A percentile compares a stretch with the other conserved stretches of the same genome.
Evolutionary conservation across 1,140 invertebrate genomes (phyloP).

Genomic region (Latrodectus geometricus): DNA sequence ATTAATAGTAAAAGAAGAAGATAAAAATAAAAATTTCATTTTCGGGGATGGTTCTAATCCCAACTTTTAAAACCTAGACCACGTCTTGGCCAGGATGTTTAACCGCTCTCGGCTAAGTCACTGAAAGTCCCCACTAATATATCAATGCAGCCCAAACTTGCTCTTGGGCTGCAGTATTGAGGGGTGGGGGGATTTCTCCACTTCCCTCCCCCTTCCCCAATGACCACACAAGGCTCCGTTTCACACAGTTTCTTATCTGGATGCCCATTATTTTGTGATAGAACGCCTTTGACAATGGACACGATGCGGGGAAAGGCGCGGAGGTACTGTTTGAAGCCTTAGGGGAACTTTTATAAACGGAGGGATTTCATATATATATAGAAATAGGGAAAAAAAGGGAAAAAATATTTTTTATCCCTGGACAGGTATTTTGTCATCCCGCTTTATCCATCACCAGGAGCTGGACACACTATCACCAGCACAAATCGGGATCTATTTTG

Average conservation of each 20-base stretch:
- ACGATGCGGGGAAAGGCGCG: not conserved
- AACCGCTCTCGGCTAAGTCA: slow-evolving; percentile 25
- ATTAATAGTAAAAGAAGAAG: not conserved
- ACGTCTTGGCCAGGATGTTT: slow-evolving; percentile 9
- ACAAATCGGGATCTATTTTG: slow-evolving; percentile 50
- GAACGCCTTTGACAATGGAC: slow-evolving; percentile 45
- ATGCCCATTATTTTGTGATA: slow-evolving; percentile 60
- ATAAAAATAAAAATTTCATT: slow-evolving; percentile 27
- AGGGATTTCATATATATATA: slow-evolving; percentile 19
- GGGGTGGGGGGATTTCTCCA: not conserved
- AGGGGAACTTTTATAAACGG: slow-evolving; percentile 47
- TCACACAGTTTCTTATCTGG: slow-evolving; percentile 56
- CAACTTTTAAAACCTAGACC: slow-evolving; percentile 35
- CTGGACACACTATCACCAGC: slow-evolving; percentile 45
- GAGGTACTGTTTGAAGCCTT: slow-evolving; percentile 44
- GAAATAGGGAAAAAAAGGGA: slow-evolving; percentile 35
- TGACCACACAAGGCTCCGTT: slow-evolving; percentile 53
- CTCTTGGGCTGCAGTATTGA: slow-evolving; percentile 5
- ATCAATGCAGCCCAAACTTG: slow-evolving; percentile 40
- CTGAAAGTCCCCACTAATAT: slow-evolving; percentile 9
- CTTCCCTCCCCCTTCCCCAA: slow-evolving; percentile 7
- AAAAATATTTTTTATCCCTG: slow-evolving; percentile 44
- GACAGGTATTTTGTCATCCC: slow-evolving; percentile 61
- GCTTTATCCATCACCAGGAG: slow-evolving; percentile 48
- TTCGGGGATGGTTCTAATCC: slow-evolving; percentile 26